Base-by-base conservation (phyloP, 1,140 invertebrate genomes). In the Calosoma granatense region DNA sequence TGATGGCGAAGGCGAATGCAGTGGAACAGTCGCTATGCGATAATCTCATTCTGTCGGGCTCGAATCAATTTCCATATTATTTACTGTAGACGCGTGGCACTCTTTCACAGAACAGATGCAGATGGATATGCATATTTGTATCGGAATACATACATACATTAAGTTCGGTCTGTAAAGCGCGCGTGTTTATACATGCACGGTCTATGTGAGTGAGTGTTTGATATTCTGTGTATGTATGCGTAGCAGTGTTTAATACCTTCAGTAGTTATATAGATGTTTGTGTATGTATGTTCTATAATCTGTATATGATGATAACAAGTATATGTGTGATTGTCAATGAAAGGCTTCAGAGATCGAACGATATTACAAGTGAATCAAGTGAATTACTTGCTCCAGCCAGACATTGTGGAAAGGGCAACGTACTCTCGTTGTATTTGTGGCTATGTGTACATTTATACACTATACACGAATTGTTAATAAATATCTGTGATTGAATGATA, bases 61-160 rank as follows among this genome's bases (percentile, higher is more conserved):
- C 58, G 60, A 65, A 65, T 65, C 63, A 65, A 63, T 63, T 65
- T 65, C 60, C 64, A 65, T 61, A 65, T 63, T 61, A 63, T 65
- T 65, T 61, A 51, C 19, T 12, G 2, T 53, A 58, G 15, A 15
- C 51, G 57, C 53, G 57, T 51, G 22, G 1, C n/a, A 51, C 2
- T 15, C 26, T 39, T 57, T 41, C 14, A 21, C 23, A 19, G 21
- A 39, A 39, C 26, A 36, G n/a, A 36, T 36, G 26, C 26, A 36
- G 26, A 36, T 36, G n/a, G n/a, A n/a, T n/a, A n/a, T n/a, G n/a
- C n/a, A n/a, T n/a, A n/a, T n/a, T n/a, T n/a, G n/a, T n/a, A n/a
- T n/a, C n/a, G n/a, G n/a, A n/a, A n/a, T n/a, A n/a, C n/a, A n/a
- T n/a, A n/a, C n/a, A n/a, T n/a, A n/a, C n/a, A n/a, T n/a, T n/a